Base-by-base conservation (phyloP, 1,140 invertebrate genomes). In the Drosophila hydei region DNA sequence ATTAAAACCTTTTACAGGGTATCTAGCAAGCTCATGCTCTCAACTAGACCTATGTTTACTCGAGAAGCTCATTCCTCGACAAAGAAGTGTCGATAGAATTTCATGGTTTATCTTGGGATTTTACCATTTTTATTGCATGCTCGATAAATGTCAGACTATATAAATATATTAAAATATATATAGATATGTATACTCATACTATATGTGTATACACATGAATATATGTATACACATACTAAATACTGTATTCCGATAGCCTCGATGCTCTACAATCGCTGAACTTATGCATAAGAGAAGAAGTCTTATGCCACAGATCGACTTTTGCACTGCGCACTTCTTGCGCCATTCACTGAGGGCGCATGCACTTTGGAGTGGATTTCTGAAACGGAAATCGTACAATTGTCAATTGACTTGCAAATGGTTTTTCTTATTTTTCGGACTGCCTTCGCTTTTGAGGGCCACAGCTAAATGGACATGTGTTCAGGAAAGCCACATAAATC, bases 381-480 rank as follows among this genome's bases (percentile, higher is more conserved):
- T 21, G 12, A 51, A 80, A 75, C 81, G 80, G 80, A 85, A 80
- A 87, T 85, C 65, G 19, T 81, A 75, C 80, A 81, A 87, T 78
- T 81, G 71, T 69, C 78, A 79, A 80, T 87, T 87, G 81, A 85
- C 60, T 84, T 84, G 61, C 77, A 79, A 76, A 79, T 72, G 60
- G 14, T 8, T 27, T 81, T 74, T 43, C 16, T 43, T 19, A 18
- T 16, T 64, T 21, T 48, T 30, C 7, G 47, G 47, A 58, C 47
- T 75, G 33, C 56, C 47, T 52, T 51, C 38, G 25, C 55, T 50
- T 58, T 40, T 40, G 38, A 42, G 38, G 38, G 38, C 3, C 38
- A 11, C 2, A 38, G 23, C 50, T 42, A 42, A 42, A 16, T 18
- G 38, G 38, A 16, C 38, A 14, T 16, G 30, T 33, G 30, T 12